Base-by-base conservation (phyloP, 1,140 invertebrate species). In the Drosophila equinoxialis region DNA sequence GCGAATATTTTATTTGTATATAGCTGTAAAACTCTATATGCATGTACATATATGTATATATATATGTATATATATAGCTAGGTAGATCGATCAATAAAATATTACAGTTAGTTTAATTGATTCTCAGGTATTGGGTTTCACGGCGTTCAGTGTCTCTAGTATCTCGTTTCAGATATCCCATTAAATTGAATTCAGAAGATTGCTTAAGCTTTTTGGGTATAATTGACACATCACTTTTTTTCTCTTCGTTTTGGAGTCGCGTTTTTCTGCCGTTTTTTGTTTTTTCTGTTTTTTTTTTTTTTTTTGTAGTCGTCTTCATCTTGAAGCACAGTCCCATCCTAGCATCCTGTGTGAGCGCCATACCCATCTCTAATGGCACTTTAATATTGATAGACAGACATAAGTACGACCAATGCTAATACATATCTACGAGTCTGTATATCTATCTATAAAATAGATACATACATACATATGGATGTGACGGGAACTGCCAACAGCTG, bases 401-500 rank as follows among this genome's bases (percentile, higher is more conserved):
- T 51, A 51, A 51, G 45, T 51, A 51, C 45, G 45, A 23, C 45
- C 45, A 51, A 51, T 51, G 45, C 45, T 51, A 51, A 51, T 23
- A 51, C 45, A 51, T 51, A 37, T 37, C 14, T 48, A 48, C 45
- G 8, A 20, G 45, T 45, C 67, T 61, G 61, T 55, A 30, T 57
- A 62, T 35, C 51, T 30, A 48, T 48, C 14, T 58, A 41, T 58
- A 10, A 10, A 3, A 37, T 20, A 20, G 8, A 14, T 23, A 39
- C 23, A 55, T 60, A 54, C 39, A 37, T 63, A 14, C 39, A 30
- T 48, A 41, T 51, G 61, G 20, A 23, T 23, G 60, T 48, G 79
- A 82, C 65, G 67, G 79, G 17, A 78, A 74, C 64, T 82, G 71
- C 71, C 79, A 82, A 68, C 79, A 81, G 79, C 74, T 81, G 79